These are phyloP conservation scores for Copsychus sechellarum DNA, from an alignment of 2,113 vertebrate species.

Conservation along the genomic window DNA sequence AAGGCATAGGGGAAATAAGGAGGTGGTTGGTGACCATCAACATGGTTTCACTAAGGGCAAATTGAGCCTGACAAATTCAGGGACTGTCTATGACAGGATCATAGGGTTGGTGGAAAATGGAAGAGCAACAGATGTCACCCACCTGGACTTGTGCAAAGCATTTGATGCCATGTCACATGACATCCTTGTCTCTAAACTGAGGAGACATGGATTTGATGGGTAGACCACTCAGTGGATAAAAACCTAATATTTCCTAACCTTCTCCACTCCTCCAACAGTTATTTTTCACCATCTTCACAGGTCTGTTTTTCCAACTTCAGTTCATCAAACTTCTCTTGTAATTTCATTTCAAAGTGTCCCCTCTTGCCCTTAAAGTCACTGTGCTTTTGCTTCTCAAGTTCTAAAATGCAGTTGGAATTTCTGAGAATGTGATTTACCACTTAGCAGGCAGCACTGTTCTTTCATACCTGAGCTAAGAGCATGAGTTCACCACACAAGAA, in stretches of 20 bases:
- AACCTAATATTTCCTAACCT: not conserved
- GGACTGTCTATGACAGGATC: not conserved
- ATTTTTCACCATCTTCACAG: not conserved
- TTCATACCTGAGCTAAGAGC: not conserved
- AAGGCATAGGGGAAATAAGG: not conserved
- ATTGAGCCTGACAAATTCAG: not conserved
- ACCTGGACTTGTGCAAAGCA: not conserved
- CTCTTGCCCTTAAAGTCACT: not conserved
- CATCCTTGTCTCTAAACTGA: not conserved
- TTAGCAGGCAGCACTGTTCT: not conserved
- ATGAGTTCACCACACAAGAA: not conserved
- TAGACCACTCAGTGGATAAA: not conserved
- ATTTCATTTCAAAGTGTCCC: not conserved
- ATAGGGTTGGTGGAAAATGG: not conserved
- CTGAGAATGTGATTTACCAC: not conserved
- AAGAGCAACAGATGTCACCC: not conserved
- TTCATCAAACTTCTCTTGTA: not conserved
- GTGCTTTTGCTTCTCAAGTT: not conserved
- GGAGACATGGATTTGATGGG: not conserved
- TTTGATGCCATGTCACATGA: not conserved
- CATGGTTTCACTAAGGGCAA: not conserved
- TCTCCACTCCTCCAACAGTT: not conserved
- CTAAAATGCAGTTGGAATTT: not conserved
- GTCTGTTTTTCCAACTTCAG: not conserved
- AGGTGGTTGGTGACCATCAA: not conserved